Conservation (phyloP, 2,888 invertebrate genomes). For the Caenorhabditis auriculariae region DNA sequence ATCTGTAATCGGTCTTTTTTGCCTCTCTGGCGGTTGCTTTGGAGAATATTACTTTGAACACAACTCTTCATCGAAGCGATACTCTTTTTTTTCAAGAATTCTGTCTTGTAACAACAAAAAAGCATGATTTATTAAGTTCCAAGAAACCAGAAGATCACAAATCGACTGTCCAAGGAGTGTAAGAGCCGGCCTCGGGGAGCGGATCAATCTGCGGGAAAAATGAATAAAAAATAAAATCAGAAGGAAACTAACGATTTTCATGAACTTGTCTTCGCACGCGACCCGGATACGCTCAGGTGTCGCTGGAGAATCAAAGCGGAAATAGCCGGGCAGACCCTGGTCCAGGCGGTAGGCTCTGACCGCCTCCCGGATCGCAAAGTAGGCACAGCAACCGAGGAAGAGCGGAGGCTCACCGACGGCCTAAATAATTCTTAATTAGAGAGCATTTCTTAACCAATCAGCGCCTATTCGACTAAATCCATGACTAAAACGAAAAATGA, state of each 20-base stretch:
- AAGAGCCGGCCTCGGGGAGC: conserved; percentile 29
- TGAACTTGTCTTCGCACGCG: conserved; percentile 78
- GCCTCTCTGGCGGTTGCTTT: too few species aligned
- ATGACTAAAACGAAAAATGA: too few species aligned
- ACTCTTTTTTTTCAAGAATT: too few species aligned
- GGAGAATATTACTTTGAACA: too few species aligned
- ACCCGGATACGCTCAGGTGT: conserved; percentile 85
- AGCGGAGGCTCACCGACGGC: conserved; percentile 94
- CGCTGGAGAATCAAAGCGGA: conserved; percentile 76
- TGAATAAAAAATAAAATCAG: neutral
- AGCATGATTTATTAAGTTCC: too few species aligned
- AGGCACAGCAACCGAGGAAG: conserved; percentile 82
- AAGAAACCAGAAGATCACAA: too few species aligned
- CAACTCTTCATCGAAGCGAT: too few species aligned
- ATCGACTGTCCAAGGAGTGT: conserved; percentile 40
- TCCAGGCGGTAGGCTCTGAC: conserved; percentile 75
- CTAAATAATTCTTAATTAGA: conserved; percentile 66
- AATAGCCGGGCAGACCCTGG: conserved; percentile 68
- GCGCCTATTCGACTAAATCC: too few species aligned
- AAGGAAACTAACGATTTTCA: conserved; percentile 24
- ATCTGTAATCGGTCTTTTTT: too few species aligned
- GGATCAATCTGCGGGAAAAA: neutral
- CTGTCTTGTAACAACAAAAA: too few species aligned
- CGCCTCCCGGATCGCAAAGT: conserved; percentile 84
- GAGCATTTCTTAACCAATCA: too few species aligned